Base-by-base conservation (phyloP, 1,140 invertebrate genomes). In the Hesperophylax magnus region DNA sequence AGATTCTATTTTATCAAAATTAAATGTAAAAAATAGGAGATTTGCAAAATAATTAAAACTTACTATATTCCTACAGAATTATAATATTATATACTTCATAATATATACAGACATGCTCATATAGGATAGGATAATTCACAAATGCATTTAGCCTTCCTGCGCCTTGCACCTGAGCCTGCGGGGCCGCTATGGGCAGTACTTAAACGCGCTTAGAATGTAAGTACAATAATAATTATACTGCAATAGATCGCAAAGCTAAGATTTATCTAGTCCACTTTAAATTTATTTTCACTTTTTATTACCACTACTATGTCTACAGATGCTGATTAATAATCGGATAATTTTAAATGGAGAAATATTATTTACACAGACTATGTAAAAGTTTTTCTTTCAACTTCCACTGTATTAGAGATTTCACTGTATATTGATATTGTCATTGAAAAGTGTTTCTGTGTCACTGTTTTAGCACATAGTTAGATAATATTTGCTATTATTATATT, bases 201-300 rank as follows among this genome's bases (percentile, higher is more conserved):
- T 61, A 20, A 14, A 22, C 24, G 18, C 6, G 31, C 63, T 67
- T 67, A 67, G 6, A 34, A 67, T 67, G 31, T 67, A 67, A 67
- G 63, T 67, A 67, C 63, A 67, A 31, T 67, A 15, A 67, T 67
- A 27, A 67, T 67, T 67, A 67, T 67, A 24, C 18, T 61, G 24
- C 7, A 61, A 67, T 34, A 22, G 22, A 67, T 34, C 31, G 24
- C 22, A 34, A 31, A 27, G 61, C 61, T 24, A 65, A 27, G 20
- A 24, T 65, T 65, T 65, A 65, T 65, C 27, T 31, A 67, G 7
- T 67, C 31, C 22, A 67, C 31, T 31, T 34, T 67, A 5, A 14
- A 67, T 27, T 61, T 61, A 60, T 24, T 65, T 17, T 24, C 61
- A 24, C 27, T 65, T 24, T 15, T 24, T 24, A 34, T 31, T 34